Evolutionary conservation across 1,140 invertebrate genomes (phyloP).

Genomic region (Wasmannia auropunctata): DNA sequence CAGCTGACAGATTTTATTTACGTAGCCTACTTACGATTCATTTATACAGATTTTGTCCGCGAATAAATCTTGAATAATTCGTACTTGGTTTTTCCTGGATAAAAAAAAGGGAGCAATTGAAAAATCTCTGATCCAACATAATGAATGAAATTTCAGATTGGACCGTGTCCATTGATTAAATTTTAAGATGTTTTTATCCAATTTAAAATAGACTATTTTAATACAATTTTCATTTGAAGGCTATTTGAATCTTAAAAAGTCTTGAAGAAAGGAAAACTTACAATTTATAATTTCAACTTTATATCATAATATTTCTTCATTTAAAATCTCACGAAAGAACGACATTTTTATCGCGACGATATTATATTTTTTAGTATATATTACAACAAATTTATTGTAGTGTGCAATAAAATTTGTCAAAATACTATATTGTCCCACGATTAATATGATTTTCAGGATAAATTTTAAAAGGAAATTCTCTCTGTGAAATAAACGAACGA

Average conservation of each 20-base stretch:
- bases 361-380: too few relatives aligned
- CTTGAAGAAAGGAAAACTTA: background rate
- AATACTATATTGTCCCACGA: too few relatives aligned
- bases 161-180: background rate
- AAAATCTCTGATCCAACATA: too few relatives aligned
- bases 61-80: background rate
- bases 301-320: background rate
- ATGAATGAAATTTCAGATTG: background rate
- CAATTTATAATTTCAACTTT: background rate
- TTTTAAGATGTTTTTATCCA: background rate
- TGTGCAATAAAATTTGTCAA: too few relatives aligned
- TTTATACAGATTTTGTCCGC: background rate
- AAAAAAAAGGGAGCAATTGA: too few relatives aligned
- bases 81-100: background rate
- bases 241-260: background rate
- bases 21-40: background rate
- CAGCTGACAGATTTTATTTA: slow-evolving; percentile 21
- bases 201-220: background rate
- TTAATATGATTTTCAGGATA: too few relatives aligned
- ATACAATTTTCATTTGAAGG: background rate
- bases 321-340: background rate
- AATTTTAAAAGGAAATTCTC: too few relatives aligned
- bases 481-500: background rate
- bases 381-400: too few relatives aligned
- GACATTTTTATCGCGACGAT: background rate